Conservation (phyloP, 2,888 invertebrate species). For the Idaea straminata region DNA sequence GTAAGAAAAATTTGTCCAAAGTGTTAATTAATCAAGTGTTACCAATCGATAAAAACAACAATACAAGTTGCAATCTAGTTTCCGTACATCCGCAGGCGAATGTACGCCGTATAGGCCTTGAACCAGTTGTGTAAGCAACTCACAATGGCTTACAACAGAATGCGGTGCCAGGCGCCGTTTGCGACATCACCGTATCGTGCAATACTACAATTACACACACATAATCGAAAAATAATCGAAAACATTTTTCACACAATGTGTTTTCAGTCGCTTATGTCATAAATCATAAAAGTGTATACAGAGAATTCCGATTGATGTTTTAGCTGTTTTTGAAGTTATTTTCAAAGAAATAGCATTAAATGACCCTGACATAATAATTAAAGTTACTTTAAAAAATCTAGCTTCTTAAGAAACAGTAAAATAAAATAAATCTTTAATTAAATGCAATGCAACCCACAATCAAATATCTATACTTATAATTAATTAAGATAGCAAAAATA, state of each 20-base stretch:
- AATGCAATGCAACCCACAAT: too few species aligned
- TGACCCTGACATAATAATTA: not conserved
- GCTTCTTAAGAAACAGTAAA: not conserved
- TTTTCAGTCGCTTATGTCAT: constrained; percentile 3
- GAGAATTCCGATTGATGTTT: not conserved
- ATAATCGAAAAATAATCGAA: constrained; percentile 19
- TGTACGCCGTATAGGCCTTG: constrained; percentile 74
- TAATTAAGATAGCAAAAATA: too few species aligned
- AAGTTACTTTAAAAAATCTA: not conserved
- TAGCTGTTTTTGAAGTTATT: not conserved
- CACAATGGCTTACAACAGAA: constrained; percentile 76
- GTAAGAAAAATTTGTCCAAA: not conserved
- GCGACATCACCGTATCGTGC: constrained; percentile 52
- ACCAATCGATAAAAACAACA: constrained; percentile 5
- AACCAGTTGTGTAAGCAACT: constrained; percentile 75
- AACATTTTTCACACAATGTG: constrained; percentile 8
- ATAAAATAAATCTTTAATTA: not conserved
- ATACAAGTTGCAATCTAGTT: constrained; percentile 49
- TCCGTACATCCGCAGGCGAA: constrained; percentile 76
- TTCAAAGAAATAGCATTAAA: not conserved
- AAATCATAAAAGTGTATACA: not conserved
- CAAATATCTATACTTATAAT: too few species aligned
- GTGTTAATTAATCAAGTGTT: not conserved
- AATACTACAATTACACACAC: constrained; percentile 53
- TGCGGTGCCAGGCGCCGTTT: constrained; percentile 65